Percentiles rank a stretch among this genome's conserved stretches.
Evolutionary conservation across 2,113 vertebrate genomes (phyloP).

Genomic region (Psephotus haematonotus): DNA sequence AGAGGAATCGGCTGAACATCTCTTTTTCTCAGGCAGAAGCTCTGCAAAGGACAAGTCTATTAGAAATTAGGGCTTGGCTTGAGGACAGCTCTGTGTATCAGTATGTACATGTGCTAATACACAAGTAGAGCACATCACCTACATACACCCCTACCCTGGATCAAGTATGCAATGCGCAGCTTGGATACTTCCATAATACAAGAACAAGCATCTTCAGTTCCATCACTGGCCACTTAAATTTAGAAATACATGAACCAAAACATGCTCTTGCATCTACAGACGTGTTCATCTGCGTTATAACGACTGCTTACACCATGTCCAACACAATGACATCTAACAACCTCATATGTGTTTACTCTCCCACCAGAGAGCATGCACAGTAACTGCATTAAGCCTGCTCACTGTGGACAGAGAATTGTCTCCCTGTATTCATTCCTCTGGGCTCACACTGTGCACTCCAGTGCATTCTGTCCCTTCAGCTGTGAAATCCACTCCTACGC

Average conservation of each 20-base stretch:
- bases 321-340: not conserved
- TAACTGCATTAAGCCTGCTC: not conserved
- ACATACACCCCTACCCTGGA: not conserved
- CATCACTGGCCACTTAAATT: not conserved
- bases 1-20: constrained; percentile 2
- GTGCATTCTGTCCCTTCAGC: not conserved
- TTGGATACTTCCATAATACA: not conserved
- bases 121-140: not conserved
- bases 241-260: not conserved
- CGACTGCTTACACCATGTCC: not conserved
- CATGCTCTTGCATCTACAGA: not conserved
- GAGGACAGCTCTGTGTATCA: not conserved
- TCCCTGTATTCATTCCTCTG: not conserved
- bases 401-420: not conserved
- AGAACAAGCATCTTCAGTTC: not conserved
- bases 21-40: not conserved
- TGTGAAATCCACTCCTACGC: not conserved
- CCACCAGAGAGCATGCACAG: not conserved
- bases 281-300: not conserved
- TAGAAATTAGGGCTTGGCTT: not conserved
- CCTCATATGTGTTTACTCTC: not conserved
- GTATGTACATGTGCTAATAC: not conserved
- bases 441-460: not conserved
- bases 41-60: not conserved
- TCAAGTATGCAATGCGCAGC: not conserved